Evolutionary conservation across 1,140 invertebrate species (phyloP), one percentile per base, ranked within the genome.

Genomic region (Yoshiicerus persimilis): DNA sequence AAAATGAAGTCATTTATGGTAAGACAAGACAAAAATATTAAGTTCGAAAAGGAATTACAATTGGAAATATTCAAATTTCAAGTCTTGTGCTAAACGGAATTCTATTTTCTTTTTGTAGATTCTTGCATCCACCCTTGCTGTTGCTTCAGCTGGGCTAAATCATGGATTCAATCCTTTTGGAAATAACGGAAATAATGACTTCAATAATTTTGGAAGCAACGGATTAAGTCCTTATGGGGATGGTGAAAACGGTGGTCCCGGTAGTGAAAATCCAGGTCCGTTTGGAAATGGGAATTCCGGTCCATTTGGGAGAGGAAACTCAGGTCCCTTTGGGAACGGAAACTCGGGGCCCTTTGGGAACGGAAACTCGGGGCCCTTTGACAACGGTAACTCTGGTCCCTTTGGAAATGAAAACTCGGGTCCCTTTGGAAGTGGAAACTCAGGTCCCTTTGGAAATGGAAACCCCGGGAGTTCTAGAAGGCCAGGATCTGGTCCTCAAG

Each of bases 1-100:
- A 80, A 77, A 80, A 80, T 80, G 75, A 80, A 80, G 30, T n/a
- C 75, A 16, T 80, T 80, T 6, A 80, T 80, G 75, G 75, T 80
- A 80, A 80, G 75, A 38, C 64, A 30, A 70, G n/a, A 70, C 23
- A 64, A 8, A 30, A 16, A 30, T n/a, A 1, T 27, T 2, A 23
- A 3, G 0, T 30, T 23, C n/a, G 10, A 66, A 27, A n/a, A n/a
- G n/a, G n/a, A 25, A 4, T 56, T 56, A n/a, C 2, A 56, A 47
- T 2, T 20, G 10, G 4, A 16, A 11, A 27, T 10, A 25, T 66
- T 30, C 13, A 11, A 66, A 70, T 27, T 70, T 30, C 16, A 70
- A 3, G n/a, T n/a, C n/a, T n/a, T n/a, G n/a, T n/a, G n/a, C n/a
- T n/a, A n/a, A n/a, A n/a, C n/a, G n/a, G n/a, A 1, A 27, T 30